These are phyloP conservation scores for Fissipunctia ypsillon DNA, from an alignment of 2,888 invertebrate species.

Conservation along the genomic window DNA sequence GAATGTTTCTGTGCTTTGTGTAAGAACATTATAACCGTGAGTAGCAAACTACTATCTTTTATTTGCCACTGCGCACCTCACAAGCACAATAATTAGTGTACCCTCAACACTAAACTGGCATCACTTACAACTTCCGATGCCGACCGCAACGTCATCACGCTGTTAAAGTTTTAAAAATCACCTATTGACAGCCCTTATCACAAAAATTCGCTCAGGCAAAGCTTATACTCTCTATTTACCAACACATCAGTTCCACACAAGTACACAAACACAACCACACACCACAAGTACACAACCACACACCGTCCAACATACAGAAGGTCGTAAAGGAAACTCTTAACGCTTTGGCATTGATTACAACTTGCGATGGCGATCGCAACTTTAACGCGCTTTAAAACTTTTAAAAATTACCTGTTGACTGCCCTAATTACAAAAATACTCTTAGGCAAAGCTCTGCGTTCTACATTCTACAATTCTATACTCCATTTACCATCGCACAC, in stretches of 20 bases:
- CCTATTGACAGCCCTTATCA: background rate
- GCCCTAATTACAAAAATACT: too few relatives aligned
- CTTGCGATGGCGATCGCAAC: conserved; percentile 76
- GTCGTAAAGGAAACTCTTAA: conserved; percentile 78
- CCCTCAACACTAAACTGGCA: too few relatives aligned
- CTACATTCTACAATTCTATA: too few relatives aligned
- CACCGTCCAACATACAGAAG: conserved; percentile 34
- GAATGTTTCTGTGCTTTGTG: too few relatives aligned
- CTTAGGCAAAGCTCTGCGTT: too few relatives aligned
- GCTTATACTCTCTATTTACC: background rate
- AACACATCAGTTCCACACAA: background rate
- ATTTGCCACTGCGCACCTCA: too few relatives aligned
- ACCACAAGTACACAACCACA: conserved; percentile 6
- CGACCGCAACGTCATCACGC: conserved; percentile 74
- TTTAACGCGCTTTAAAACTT: conserved; percentile 75
- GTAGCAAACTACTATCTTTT: too few relatives aligned
- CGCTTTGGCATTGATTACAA: conserved; percentile 82
- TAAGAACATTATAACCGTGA: too few relatives aligned
- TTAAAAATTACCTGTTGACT: too few relatives aligned
- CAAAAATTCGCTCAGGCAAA: background rate
- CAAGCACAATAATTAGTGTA: too few relatives aligned
- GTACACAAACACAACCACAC: background rate
- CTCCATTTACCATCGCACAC: too few relatives aligned
- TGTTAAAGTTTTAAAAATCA: background rate
- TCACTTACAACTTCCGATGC: too few relatives aligned